Conservation (phyloP, 2,113 vertebrate genomes). For the Tragelaphus scriptus region DNA sequence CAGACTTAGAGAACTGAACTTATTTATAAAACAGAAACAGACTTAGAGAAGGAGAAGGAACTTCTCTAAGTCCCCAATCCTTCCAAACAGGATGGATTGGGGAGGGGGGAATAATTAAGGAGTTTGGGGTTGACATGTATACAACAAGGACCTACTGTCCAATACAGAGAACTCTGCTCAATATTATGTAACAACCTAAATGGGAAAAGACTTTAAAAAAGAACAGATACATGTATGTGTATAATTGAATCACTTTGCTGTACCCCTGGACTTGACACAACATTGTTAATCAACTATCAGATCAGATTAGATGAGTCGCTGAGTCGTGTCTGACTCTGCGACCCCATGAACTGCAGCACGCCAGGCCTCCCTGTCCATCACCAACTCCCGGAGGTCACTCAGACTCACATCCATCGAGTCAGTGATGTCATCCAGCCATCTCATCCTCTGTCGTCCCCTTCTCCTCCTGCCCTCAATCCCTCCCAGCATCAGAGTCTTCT, state of each 20-base stretch:
- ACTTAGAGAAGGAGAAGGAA: background rate
- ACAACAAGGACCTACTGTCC: background rate
- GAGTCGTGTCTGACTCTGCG: too few relatives aligned
- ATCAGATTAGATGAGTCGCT: too few relatives aligned
- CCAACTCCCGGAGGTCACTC: too few relatives aligned
- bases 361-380: too few relatives aligned
- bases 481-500: too few relatives aligned
- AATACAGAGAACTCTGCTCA: background rate
- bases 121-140: background rate
- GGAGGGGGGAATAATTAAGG: background rate
- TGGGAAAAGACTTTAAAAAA: background rate
- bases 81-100: background rate
- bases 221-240: background rate
- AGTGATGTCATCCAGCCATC: too few relatives aligned
- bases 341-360: too few relatives aligned
- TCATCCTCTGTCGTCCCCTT: too few relatives aligned
- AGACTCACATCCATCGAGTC: too few relatives aligned
- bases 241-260: background rate
- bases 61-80: too few relatives aligned
- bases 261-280: background rate
- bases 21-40: background rate
- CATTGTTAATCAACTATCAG: background rate
- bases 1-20: background rate
- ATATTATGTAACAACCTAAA: background rate
- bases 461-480: too few relatives aligned